Conservation (phyloP, 2,888 invertebrate species). For the Charanyca ferruginea region DNA sequence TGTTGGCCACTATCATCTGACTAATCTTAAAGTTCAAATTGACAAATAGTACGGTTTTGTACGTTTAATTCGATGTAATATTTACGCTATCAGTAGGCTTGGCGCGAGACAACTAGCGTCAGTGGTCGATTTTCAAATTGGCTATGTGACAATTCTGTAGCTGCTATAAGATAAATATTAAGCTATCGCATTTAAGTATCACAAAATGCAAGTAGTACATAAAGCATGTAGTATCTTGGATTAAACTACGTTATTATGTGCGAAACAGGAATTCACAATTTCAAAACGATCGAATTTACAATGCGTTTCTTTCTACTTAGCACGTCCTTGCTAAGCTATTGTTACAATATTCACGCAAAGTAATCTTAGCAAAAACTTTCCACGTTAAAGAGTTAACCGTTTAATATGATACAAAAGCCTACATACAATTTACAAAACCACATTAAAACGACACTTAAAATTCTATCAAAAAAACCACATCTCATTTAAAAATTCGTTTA, state of each 20-base stretch:
- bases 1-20: constrained; percentile 36
- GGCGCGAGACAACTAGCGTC: too few relatives aligned
- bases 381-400: not conserved
- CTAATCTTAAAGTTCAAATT: constrained; percentile 36
- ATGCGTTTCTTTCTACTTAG: too few relatives aligned
- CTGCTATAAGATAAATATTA: too few relatives aligned
- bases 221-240: too few relatives aligned
- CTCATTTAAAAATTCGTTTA: constrained; percentile 59
- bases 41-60: constrained; percentile 37
- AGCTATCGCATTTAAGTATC: too few relatives aligned
- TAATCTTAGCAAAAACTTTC: not conserved
- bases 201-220: too few relatives aligned
- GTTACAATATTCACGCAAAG: not conserved
- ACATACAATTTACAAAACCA: constrained; percentile 36
- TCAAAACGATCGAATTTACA: too few relatives aligned
- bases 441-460: constrained; percentile 37
- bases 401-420: constrained; percentile 11
- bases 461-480: constrained; percentile 52
- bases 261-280: too few relatives aligned
- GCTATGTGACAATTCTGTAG: too few relatives aligned
- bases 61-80: not conserved
- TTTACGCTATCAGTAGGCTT: not conserved
- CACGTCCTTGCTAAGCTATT: not conserved
- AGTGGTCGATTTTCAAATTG: too few relatives aligned
- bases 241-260: too few relatives aligned